Conservation (phyloP, 2,888 invertebrate genomes). For the Agonopterix alstromeriana region DNA sequence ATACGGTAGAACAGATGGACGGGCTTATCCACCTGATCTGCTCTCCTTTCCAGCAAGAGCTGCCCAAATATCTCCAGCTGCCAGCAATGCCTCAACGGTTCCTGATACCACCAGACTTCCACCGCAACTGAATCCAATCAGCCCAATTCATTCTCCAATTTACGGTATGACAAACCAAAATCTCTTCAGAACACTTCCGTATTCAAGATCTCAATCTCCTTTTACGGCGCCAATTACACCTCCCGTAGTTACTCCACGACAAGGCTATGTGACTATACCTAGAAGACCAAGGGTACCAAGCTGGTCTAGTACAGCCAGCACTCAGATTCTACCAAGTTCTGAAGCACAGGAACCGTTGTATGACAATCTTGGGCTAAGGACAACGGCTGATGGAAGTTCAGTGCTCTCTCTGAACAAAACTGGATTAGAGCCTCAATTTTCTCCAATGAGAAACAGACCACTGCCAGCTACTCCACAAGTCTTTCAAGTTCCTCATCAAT, state of each 20-base stretch:
- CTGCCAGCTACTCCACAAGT: conserved; percentile 78
- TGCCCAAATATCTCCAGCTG: conserved; percentile 85
- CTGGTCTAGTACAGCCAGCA: conserved; percentile 83
- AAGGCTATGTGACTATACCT: conserved; percentile 92
- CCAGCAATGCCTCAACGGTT: conserved; percentile 88
- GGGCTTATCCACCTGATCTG: conserved; percentile 87
- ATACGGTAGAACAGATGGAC: conserved; percentile 73
- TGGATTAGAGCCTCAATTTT: conserved; percentile 70
- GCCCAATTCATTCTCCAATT: conserved; percentile 81
- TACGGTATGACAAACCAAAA: conserved; percentile 79
- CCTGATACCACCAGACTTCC: conserved; percentile 82
- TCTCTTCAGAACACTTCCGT: conserved; percentile 87
- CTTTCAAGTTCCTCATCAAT: conserved; percentile 55
- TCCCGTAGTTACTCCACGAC: conserved; percentile 82
- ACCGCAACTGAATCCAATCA: conserved; percentile 76
- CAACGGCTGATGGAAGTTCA: conserved; percentile 92
- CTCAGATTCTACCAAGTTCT: conserved; percentile 65
- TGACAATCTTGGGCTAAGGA: conserved; percentile 89
- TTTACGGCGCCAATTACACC: conserved; percentile 80
- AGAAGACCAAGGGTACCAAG: conserved; percentile 88
- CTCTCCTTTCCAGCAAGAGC: conserved; percentile 85
- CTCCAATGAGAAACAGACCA: conserved; percentile 79
- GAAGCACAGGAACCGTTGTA: conserved; percentile 86
- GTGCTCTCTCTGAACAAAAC: conserved; percentile 86
- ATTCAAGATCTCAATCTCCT: conserved; percentile 87